Percentiles rank a stretch among this genome's conserved stretches.
Conservation (phyloP, 1,140 invertebrate genomes). For the fruit fly (Drosophila melanogaster) region DNA sequence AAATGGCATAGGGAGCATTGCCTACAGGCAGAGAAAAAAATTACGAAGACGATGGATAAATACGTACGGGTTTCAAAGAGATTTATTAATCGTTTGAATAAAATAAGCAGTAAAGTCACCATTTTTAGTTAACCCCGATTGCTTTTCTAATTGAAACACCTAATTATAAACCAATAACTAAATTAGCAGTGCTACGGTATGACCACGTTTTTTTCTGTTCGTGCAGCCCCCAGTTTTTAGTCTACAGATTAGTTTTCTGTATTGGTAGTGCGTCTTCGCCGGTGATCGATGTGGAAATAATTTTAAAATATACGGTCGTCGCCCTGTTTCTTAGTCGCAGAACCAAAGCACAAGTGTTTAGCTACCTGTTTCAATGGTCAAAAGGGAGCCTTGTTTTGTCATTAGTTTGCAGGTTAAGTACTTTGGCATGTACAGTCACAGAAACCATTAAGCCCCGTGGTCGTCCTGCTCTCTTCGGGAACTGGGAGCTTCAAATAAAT, state of each 20-base stretch:
- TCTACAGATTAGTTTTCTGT: slow-evolving; percentile 22
- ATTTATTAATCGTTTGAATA: background rate
- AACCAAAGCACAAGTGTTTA: slow-evolving; percentile 11
- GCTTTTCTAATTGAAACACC: too few relatives aligned
- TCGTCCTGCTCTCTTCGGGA: background rate
- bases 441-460: slow-evolving; percentile 65
- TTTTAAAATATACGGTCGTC: slow-evolving; percentile 83
- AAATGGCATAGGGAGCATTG: slow-evolving; percentile 47
- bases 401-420: slow-evolving; percentile 74
- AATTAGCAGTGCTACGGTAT: background rate
- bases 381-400: slow-evolving; percentile 49
- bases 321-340: slow-evolving; percentile 34
- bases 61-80: background rate
- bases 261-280: slow-evolving; percentile 43
- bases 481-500: slow-evolving; percentile 24
- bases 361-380: slow-evolving; percentile 20
- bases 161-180: too few relatives aligned
- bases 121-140: too few relatives aligned
- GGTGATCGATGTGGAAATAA: slow-evolving; percentile 83
- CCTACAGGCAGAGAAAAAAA: slow-evolving; percentile 1
- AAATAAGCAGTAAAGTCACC: too few relatives aligned
- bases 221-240: slow-evolving; percentile 22
- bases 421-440: slow-evolving; percentile 67
- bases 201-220: background rate
- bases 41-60: background rate